Evolutionary conservation across 2,888 invertebrate species (phyloP).

Genomic region (Schrankia costaestrigalis): DNA sequence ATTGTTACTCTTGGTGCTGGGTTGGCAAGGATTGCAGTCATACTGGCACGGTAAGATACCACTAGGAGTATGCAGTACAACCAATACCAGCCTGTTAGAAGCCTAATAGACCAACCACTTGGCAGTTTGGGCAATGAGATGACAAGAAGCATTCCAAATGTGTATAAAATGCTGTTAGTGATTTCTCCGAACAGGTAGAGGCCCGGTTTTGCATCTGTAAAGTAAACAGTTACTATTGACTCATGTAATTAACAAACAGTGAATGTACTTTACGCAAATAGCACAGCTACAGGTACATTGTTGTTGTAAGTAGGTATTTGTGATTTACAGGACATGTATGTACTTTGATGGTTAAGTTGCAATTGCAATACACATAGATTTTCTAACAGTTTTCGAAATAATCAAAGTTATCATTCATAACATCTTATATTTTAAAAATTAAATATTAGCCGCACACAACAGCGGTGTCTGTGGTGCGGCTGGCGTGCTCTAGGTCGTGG

Average conservation of each 20-base stretch:
- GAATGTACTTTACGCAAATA: too few relatives aligned
- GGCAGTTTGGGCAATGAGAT: conserved; percentile 89
- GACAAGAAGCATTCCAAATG: conserved; percentile 89
- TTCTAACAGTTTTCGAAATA: too few relatives aligned
- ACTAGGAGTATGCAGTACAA: conserved; percentile 89
- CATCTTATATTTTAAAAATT: too few relatives aligned
- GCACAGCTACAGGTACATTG: too few relatives aligned
- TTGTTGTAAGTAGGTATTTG: too few relatives aligned
- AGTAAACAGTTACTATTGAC: conserved; percentile 23
- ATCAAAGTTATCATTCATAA: too few relatives aligned
- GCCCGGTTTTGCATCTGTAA: conserved; percentile 72
- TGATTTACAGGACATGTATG: too few relatives aligned
- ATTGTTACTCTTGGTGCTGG: conserved; percentile 89
- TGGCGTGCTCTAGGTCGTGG: too few relatives aligned
- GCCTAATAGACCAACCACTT: conserved; percentile 88
- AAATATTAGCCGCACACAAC: too few relatives aligned
- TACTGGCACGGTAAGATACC: conserved; percentile 90
- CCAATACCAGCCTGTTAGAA: conserved; percentile 94
- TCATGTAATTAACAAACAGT: conserved; percentile 5
- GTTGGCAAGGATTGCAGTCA: conserved; percentile 91
- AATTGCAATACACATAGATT: too few relatives aligned
- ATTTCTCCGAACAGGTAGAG: conserved; percentile 87
- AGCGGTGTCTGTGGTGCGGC: too few relatives aligned
- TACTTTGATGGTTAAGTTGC: too few relatives aligned
- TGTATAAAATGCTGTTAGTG: conserved; percentile 87